Evolutionary conservation across 2,888 invertebrate species (phyloP).

Genomic region (Schizotus pectinicornis): DNA sequence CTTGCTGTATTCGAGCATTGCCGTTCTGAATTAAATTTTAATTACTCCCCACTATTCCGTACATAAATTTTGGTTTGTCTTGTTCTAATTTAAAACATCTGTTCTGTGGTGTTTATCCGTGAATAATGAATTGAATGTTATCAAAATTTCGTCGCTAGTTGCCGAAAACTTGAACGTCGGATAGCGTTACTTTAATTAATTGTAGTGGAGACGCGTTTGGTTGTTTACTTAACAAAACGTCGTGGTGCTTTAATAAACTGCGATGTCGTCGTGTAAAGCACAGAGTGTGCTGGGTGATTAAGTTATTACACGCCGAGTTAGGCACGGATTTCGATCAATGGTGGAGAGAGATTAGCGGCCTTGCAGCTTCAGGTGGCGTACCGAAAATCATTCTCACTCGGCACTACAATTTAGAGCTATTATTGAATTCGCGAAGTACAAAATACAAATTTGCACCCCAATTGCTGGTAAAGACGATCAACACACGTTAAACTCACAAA

Average conservation of each 20-base stretch:
- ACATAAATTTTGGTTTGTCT: slow-evolving; percentile 29
- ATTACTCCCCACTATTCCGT: slow-evolving; percentile 29
- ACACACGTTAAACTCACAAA: too few species aligned
- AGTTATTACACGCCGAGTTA: slow-evolving; percentile 9
- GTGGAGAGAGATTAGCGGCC: background rate
- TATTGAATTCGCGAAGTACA: too few species aligned
- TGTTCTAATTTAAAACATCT: slow-evolving; percentile 22
- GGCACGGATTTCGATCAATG: slow-evolving; percentile 1
- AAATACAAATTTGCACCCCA: too few species aligned
- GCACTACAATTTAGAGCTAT: too few species aligned
- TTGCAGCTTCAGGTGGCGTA: too few species aligned
- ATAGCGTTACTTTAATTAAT: slow-evolving; percentile 22
- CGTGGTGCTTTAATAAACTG: slow-evolving; percentile 8
- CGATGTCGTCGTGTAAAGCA: slow-evolving; percentile 11
- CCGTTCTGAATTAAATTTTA: slow-evolving; percentile 31
- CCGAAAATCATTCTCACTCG: too few species aligned
- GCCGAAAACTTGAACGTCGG: slow-evolving; percentile 4
- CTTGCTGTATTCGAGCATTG: slow-evolving; percentile 28
- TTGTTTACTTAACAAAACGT: slow-evolving; percentile 10
- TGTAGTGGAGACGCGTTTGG: slow-evolving; percentile 1
- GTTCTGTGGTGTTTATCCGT: slow-evolving; percentile 16
- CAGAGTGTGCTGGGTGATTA: slow-evolving; percentile 9
- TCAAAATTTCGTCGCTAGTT: slow-evolving; percentile 11
- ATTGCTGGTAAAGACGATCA: too few species aligned
- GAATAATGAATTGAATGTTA: slow-evolving; percentile 21